A percentile compares a stretch with the other conserved stretches of the same genome.
Evolutionary conservation across 2,888 invertebrate genomes (phyloP).

Genomic region (Cryptocephalus primarius): DNA sequence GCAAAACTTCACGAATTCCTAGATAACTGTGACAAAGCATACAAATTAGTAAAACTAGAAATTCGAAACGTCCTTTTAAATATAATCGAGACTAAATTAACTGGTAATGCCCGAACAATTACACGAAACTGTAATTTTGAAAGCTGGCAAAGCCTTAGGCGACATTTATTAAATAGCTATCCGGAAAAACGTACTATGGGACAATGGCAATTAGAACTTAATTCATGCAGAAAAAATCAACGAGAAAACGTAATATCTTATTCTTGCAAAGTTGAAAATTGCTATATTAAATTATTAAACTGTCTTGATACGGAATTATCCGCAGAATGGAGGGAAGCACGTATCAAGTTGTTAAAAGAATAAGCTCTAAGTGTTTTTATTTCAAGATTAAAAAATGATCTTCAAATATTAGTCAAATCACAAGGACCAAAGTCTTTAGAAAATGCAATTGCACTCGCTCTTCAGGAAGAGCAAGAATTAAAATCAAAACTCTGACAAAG

Average conservation of each 20-base stretch:
- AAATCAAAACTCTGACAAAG: constrained; percentile 7
- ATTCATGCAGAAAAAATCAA: constrained; percentile 17
- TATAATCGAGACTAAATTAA: constrained; percentile 17
- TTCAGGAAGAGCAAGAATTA: constrained; percentile 9
- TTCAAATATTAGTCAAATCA: constrained; percentile 8
- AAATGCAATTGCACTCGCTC: constrained; percentile 9
- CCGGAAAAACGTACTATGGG: constrained; percentile 18
- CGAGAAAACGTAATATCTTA: constrained; percentile 19
- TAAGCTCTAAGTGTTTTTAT: constrained; percentile 8
- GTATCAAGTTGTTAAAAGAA: constrained; percentile 2
- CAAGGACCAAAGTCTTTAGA: constrained; percentile 7
- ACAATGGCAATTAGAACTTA: constrained; percentile 22
- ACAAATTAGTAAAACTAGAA: constrained; percentile 9
- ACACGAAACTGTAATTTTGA: constrained; percentile 14
- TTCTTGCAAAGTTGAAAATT: constrained; percentile 20
- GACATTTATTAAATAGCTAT: constrained; percentile 7
- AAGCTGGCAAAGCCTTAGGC: constrained; percentile 11
- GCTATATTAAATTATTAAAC: constrained; percentile 21
- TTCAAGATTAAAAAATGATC: constrained; percentile 4
- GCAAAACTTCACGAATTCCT: constrained; percentile 9
- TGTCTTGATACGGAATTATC: constrained; percentile 1
- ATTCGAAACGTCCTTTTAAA: constrained; percentile 9
- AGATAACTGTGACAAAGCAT: constrained; percentile 6
- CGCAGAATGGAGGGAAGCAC: neutral
- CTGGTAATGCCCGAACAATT: constrained; percentile 14